phyloP scores from a whole-genome alignment of 1,140 invertebrate species.

The Cecropterus lyciades region DNA sequence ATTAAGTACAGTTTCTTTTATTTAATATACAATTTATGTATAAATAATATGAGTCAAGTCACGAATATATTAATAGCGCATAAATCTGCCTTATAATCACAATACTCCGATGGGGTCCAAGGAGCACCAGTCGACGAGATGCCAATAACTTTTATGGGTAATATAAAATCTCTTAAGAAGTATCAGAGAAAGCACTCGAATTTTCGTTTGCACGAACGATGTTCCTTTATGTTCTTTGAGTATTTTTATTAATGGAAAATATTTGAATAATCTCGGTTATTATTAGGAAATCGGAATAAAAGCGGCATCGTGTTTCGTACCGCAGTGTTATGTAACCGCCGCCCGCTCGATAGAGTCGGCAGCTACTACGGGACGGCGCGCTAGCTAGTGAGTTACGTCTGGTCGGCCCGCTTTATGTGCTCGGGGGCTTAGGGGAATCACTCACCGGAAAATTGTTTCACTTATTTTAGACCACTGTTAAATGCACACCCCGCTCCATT shows the following conservation, averaged over 20 bases:
- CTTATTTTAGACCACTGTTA: conserved; percentile 28
- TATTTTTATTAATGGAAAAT: conserved; percentile 21
- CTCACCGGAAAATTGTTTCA: conserved; percentile 52
- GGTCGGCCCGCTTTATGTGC: conserved; percentile 43
- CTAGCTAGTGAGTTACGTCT: conserved; percentile 51
- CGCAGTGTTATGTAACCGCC: conserved; percentile 72
- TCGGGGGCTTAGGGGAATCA: conserved; percentile 43
- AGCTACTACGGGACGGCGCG: conserved; percentile 47
- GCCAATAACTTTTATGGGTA: background rate
- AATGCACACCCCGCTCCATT: conserved; percentile 7
- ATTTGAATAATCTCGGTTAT: conserved; percentile 37
- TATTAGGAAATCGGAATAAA: conserved; percentile 46
- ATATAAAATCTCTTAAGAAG: conserved; percentile 1
- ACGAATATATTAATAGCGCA: background rate
- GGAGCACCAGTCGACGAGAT: background rate
- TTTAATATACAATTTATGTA: too few relatives aligned
- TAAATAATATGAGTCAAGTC: too few relatives aligned
- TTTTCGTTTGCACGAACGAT: conserved; percentile 12
- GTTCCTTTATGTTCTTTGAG: conserved; percentile 3
- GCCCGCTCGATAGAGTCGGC: conserved; percentile 62
- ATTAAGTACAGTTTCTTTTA: too few relatives aligned
- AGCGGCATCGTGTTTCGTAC: conserved; percentile 54
- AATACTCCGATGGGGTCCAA: background rate
- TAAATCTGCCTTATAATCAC: background rate
- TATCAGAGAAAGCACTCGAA: background rate